A percentile compares a stretch with the other conserved stretches of the same genome.
phyloP scores from a whole-genome alignment of 2,113 vertebrate species.

The Heptranchias perlo region DNA sequence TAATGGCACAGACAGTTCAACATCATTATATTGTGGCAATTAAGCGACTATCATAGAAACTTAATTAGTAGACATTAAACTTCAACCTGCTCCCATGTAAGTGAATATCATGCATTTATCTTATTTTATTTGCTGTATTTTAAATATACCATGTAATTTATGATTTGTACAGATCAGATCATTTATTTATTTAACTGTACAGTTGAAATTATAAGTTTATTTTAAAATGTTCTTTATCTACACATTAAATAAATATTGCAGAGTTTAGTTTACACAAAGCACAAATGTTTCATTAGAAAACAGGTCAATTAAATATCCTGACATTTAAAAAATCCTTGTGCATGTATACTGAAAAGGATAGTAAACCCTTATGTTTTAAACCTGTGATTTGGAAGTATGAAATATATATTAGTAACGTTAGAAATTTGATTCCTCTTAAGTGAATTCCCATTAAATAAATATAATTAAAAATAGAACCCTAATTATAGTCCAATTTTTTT shows the following conservation, averaged over 20 bases:
- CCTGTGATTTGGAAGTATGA: not conserved
- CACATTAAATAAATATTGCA: not conserved
- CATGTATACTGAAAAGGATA: not conserved
- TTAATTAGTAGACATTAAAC: not conserved
- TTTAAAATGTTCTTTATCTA: not conserved
- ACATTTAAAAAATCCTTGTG: not conserved
- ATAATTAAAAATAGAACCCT: not conserved
- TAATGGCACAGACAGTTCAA: not conserved
- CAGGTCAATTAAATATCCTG: not conserved
- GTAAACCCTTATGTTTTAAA: not conserved
- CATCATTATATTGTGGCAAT: not conserved
- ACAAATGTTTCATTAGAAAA: not conserved
- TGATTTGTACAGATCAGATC: not conserved
- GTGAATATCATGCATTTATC: not conserved
- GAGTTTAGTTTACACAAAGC: not conserved
- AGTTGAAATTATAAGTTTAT: not conserved
- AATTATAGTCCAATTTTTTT: not conserved
- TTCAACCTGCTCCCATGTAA: not conserved
- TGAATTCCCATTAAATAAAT: not conserved
- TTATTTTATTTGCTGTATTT: not conserved
- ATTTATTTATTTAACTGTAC: not conserved
- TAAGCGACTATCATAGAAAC: not conserved
- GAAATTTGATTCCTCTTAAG: not conserved
- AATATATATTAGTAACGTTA: not conserved
- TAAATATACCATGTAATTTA: not conserved